Conservation (phyloP, 2,113 vertebrate genomes). For the Castor canadensis region DNA sequence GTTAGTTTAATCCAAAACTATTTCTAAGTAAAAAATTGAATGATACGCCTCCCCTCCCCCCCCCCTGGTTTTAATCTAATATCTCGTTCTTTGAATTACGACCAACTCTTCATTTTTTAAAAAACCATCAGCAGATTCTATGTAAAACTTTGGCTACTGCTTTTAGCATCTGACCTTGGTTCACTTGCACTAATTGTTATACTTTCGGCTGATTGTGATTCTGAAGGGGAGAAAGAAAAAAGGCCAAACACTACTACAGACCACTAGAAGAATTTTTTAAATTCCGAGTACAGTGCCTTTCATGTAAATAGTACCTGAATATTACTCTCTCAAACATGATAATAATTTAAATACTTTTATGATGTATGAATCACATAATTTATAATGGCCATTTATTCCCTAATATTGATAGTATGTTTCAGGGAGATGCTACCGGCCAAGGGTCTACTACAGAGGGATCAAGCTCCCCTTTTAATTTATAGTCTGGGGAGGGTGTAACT, state of each 20-base stretch:
- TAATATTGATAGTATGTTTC: background rate
- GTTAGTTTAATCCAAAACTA: constrained; percentile 58
- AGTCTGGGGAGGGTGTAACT: background rate
- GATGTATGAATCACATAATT: background rate
- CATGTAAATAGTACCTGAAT: background rate
- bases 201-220: constrained; percentile 13
- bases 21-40: constrained; percentile 73
- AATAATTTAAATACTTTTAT: background rate
- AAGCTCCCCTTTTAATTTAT: rapidly evolving
- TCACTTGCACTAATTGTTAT: constrained; percentile 58
- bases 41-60: background rate
- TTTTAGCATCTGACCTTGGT: constrained; percentile 61
- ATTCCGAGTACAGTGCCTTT: background rate
- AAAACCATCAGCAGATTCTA: constrained; percentile 56
- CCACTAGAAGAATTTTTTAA: background rate
- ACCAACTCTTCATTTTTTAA: constrained; percentile 42
- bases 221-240: background rate
- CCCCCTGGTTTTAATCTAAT: constrained; percentile 67
- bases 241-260: background rate
- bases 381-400: background rate
- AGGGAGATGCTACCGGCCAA: background rate
- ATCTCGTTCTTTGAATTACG: constrained; percentile 50
- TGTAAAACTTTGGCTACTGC: constrained; percentile 21
- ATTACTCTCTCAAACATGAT: background rate
- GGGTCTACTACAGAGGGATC: too few species aligned